Evolutionary conservation across 1,140 invertebrate species (phyloP), one percentile per base, ranked within the genome.

Genomic region (Bombus soroeensis): DNA sequence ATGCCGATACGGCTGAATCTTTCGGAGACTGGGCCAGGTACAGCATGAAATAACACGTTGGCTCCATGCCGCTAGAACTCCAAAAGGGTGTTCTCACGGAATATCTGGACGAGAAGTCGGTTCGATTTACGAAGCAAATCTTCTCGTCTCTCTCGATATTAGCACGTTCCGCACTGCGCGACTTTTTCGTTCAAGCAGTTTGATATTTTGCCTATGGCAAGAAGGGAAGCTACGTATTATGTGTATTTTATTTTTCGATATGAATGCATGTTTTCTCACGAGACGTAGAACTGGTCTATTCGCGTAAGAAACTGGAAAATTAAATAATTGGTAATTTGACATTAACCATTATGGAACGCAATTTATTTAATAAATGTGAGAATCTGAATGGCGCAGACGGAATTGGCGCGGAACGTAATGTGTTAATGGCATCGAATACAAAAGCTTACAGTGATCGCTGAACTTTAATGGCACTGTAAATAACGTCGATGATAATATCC

Each of bases 41-140:
- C 85, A 92, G 87, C 87, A 94, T 94, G 94, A 95, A 93, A 77
- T 94, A 92, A 91, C n/a, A 32, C n/a, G n/a, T 15, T 9, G 13
- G 13, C 64, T 18, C 1, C 18, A 22, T 22, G 47, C 47, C 18
- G 47, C 18, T 53, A 53, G 5, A 53, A 53, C 18, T 53, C 32
- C 4, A 13, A 28, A 13, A 25, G 0, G 10, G 37, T 10, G 22
- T 68, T 8, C 4, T 37, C 15, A 53, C 47, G 66, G 15, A 34
- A 34, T 34, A 37, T 15, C 18, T 37, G 8, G 15, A 18, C 37
- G 34, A 39, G 37, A 71, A 73, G 18, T n/a, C 37, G 2, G 25
- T 43, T 47, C 34, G 66, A 57, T n/a, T 57, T 39, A 4, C 28
- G 18, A 18, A 37, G 8, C 15, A 68, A 68, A 34, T 32, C n/a